Conservation (phyloP, 2,113 vertebrate species). For the Triplophysa rosa region DNA sequence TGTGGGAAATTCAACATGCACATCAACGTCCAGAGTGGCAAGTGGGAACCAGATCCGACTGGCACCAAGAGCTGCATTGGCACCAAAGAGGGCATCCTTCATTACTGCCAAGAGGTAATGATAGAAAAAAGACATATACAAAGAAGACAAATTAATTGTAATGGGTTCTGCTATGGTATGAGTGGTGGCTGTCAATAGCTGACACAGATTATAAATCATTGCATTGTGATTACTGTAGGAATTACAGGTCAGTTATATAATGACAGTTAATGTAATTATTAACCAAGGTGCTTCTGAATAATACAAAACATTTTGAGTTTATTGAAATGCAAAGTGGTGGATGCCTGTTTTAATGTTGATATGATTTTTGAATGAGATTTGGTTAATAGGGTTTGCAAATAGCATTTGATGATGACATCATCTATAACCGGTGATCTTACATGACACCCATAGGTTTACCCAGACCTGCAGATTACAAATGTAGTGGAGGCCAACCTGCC, state of each 20-base stretch:
- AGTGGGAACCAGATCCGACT: slow-evolving; percentile 89
- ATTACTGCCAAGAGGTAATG: slow-evolving; percentile 92
- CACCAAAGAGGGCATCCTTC: slow-evolving; percentile 94
- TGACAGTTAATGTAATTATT: neutral
- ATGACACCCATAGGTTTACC: slow-evolving; percentile 81
- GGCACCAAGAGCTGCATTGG: slow-evolving; percentile 88
- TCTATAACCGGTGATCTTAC: neutral
- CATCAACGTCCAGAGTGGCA: slow-evolving; percentile 93
- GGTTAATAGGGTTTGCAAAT: neutral
- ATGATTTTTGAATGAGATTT: neutral
- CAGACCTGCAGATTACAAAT: slow-evolving; percentile 95
- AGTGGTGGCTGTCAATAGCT: neutral
- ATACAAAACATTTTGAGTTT: neutral
- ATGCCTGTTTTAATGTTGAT: neutral
- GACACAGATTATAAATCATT: neutral
- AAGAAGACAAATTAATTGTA: slow-evolving; percentile 73
- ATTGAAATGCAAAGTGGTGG: neutral
- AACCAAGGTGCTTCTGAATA: neutral
- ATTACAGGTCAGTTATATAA: slow-evolving; percentile 21
- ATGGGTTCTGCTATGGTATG: neutral
- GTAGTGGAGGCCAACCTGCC: slow-evolving; percentile 98
- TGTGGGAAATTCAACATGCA: slow-evolving; percentile 96
- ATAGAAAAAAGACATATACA: slow-evolving; percentile 1
- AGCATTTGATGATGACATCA: neutral
- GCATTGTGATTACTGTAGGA: neutral